Evolutionary conservation across 2,797 vertebrate species (phyloP).

Genomic region (Pagetopsis macropterus): DNA sequence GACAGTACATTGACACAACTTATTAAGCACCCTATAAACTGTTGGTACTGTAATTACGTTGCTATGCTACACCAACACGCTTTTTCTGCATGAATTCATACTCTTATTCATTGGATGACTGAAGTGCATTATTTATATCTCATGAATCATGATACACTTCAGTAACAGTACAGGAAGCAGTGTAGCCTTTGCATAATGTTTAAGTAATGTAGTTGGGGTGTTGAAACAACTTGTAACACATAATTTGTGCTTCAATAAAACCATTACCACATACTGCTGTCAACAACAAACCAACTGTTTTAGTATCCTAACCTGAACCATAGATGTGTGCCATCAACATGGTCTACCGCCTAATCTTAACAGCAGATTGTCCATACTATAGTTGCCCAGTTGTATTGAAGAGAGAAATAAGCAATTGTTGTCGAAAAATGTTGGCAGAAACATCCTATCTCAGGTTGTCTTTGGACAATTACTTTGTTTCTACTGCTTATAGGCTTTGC

Average conservation of each 20-base stretch:
- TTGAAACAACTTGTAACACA: neutral
- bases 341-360: neutral
- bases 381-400: neutral
- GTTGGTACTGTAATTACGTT: neutral
- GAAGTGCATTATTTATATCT: neutral
- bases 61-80: neutral
- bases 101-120: neutral
- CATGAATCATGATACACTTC: too few species aligned
- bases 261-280: neutral
- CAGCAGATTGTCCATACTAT: neutral
- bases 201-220: neutral
- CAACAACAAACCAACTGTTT: neutral
- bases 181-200: neutral
- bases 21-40: too few species aligned
- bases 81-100: neutral
- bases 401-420: neutral
- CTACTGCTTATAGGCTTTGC: too few species aligned
- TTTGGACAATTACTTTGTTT: too few species aligned
- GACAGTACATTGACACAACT: neutral
- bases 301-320: neutral
- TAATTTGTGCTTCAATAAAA: neutral
- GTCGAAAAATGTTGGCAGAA: neutral
- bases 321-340: neutral
- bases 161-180: neutral
- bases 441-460: neutral